Percentiles rank a stretch among this genome's conserved stretches.
phyloP scores from a whole-genome alignment of 2,113 vertebrate species.

The Hippotragus niger region DNA sequence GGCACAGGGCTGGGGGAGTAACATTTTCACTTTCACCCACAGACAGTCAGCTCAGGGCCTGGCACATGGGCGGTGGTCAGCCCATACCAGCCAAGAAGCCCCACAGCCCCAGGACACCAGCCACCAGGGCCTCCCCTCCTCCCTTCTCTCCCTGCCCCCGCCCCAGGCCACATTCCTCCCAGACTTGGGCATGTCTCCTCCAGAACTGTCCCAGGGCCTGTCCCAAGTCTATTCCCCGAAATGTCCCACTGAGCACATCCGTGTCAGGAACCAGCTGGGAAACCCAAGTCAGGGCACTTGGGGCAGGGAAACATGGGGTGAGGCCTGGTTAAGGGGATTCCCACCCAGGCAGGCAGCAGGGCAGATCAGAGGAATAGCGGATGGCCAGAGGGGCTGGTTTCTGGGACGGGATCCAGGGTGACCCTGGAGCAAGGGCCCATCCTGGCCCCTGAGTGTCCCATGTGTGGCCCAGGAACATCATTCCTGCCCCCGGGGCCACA shows the following conservation, averaged over 20 bases:
- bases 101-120: rapidly evolving
- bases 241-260: rapidly evolving
- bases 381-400: neutral
- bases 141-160: neutral
- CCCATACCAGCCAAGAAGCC: rapidly evolving
- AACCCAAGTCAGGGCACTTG: neutral
- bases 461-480: rapidly evolving
- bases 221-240: rapidly evolving
- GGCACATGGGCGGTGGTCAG: rapidly evolving
- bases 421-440: neutral
- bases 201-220: rapidly evolving
- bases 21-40: neutral
- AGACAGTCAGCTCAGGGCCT: rapidly evolving
- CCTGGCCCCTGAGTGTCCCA: rapidly evolving
- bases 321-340: neutral
- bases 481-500: neutral
- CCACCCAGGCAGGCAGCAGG: neutral
- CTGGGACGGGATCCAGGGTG: neutral
- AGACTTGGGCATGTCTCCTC: rapidly evolving
- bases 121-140: no score
- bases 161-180: neutral
- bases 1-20: neutral
- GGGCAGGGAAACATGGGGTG: neutral
- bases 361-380: neutral
- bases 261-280: neutral